Percentiles rank a stretch among this genome's conserved stretches.
Conservation (phyloP, 2,888 invertebrate genomes). For the Ochropleura plecta region DNA sequence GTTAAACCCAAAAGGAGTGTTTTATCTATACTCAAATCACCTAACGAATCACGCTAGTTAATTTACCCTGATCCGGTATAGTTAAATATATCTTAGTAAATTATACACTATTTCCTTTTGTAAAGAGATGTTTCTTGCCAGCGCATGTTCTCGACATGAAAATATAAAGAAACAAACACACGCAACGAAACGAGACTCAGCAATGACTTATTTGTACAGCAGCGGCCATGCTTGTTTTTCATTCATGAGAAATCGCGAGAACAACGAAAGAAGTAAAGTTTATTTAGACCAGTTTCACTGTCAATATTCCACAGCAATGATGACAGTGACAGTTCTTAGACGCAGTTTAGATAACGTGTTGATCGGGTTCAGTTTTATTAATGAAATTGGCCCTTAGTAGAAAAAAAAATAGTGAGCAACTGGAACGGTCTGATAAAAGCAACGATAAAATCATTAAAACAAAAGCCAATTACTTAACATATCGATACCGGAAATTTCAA, state of each 20-base stretch:
- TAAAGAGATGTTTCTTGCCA: constrained; percentile 15
- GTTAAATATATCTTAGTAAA: constrained; percentile 42
- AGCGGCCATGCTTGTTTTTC: constrained; percentile 46
- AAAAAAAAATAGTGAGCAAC: constrained; percentile 10
- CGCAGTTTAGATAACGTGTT: not conserved
- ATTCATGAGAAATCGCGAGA: constrained; percentile 45
- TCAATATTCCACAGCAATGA: not conserved
- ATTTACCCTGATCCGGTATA: not conserved
- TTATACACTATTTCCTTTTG: constrained; percentile 38
- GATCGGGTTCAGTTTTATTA: not conserved
- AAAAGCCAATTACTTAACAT: constrained; percentile 37
- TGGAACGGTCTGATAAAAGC: constrained; percentile 13
- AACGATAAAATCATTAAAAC: constrained; percentile 27
- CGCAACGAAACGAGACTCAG: constrained; percentile 31
- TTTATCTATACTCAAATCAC: not conserved
- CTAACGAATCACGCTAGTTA: not conserved
- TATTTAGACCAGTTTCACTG: constrained; percentile 13
- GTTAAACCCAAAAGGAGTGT: not conserved
- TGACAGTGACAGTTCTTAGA: not conserved
- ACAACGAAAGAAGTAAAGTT: constrained; percentile 5
- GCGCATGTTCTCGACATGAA: constrained; percentile 26
- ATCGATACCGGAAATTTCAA: too few species aligned
- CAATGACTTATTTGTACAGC: constrained; percentile 49
- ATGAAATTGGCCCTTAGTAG: not conserved
- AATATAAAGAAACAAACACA: constrained; percentile 51